These are phyloP conservation scores for Pagetopsis macropterus DNA, from an alignment of 2,797 vertebrate genomes.

Conservation along the genomic window DNA sequence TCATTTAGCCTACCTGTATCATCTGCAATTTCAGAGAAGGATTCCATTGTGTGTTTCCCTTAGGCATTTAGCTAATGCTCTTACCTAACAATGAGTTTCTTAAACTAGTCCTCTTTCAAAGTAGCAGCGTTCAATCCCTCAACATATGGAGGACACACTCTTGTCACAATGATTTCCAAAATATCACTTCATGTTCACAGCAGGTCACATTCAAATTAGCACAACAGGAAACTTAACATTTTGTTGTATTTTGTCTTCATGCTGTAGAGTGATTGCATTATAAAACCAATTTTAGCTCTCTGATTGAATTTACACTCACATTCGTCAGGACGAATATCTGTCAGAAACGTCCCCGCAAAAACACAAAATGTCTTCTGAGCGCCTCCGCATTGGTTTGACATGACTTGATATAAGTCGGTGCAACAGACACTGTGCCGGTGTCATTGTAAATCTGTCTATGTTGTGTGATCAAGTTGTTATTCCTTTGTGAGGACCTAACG, in stretches of 20 bases:
- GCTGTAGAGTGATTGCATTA: constrained; percentile 56
- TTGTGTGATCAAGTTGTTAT: constrained; percentile 79
- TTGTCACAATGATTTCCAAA: constrained; percentile 56
- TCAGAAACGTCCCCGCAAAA: constrained; percentile 13
- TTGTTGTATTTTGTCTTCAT: constrained; percentile 35
- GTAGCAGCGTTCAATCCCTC: constrained; percentile 17
- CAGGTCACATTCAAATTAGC: constrained; percentile 59
- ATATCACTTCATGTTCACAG: constrained; percentile 58
- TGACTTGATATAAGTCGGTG: constrained; percentile 66
- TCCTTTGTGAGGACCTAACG: constrained; percentile 76
- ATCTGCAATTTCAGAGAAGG: constrained; percentile 52
- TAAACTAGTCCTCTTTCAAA: constrained; percentile 36
- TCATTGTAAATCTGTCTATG: constrained; percentile 74
- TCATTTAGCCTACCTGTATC: constrained; percentile 68
- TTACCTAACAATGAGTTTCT: constrained; percentile 38
- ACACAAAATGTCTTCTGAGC: constrained; percentile 47
- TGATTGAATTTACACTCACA: constrained; percentile 65
- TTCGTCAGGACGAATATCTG: constrained; percentile 47
- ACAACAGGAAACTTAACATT: constrained; percentile 56
- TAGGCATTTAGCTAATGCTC: constrained; percentile 38
- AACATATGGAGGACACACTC: constrained; percentile 57
- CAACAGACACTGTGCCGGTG: constrained; percentile 68
- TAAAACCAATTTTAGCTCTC: constrained; percentile 52
- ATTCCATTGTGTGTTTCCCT: constrained; percentile 58
- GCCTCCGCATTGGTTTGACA: constrained; percentile 52